These are phyloP conservation scores for Gonioctena quinquepunctata DNA, from an alignment of 1,140 invertebrate species.

Conservation along the genomic window DNA sequence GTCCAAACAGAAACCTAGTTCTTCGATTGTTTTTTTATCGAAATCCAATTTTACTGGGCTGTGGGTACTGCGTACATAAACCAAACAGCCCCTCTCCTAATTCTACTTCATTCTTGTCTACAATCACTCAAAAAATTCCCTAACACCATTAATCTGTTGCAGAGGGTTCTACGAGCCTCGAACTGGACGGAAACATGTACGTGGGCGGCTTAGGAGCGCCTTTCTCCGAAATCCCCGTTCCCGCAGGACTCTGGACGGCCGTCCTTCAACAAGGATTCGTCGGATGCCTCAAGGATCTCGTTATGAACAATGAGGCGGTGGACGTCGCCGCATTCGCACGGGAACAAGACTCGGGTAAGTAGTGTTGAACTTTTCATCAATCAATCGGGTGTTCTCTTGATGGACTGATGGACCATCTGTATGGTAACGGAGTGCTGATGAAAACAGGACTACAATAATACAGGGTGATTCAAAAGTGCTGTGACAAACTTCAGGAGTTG, in stretches of 20 bases:
- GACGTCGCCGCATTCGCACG: slow-evolving; percentile 88
- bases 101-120: background rate
- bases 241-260: slow-evolving; percentile 89
- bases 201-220: slow-evolving; percentile 84
- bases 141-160: slow-evolving; percentile 39
- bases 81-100: no score
- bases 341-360: slow-evolving; percentile 84
- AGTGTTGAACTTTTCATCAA: background rate
- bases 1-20: background rate
- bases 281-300: slow-evolving; percentile 91
- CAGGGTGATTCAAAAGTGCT: no score
- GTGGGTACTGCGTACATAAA: no score
- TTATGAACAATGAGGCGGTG: slow-evolving; percentile 88
- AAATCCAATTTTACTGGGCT: no score
- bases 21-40: no score
- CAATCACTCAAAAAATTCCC: background rate
- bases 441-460: no score
- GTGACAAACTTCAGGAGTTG: no score
- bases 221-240: slow-evolving; percentile 74
- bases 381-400: no score
- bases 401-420: no score
- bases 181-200: slow-evolving; percentile 86
- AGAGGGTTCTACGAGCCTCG: slow-evolving; percentile 85
- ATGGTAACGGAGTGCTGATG: no score
- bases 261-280: slow-evolving; percentile 89